Conservation (phyloP, 1,140 invertebrate species). For the Drosophila kikkawai region DNA sequence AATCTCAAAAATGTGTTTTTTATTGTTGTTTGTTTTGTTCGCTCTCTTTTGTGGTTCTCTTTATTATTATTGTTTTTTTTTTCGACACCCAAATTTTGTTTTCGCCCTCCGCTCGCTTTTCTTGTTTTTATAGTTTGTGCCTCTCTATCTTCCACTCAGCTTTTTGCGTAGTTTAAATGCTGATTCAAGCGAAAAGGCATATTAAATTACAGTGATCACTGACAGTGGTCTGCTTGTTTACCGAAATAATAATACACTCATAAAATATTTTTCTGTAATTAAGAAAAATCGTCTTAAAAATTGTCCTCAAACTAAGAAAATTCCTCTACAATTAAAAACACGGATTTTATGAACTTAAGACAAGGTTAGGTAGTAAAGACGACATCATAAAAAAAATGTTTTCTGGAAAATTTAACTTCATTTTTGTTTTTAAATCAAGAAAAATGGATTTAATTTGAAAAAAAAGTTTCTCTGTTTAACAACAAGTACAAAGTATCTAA, state of each 20-base stretch:
- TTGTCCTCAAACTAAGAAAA: too few relatives aligned
- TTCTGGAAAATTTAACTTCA: too few relatives aligned
- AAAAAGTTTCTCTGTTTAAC: too few relatives aligned
- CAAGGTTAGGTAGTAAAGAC: too few relatives aligned
- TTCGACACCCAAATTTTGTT: conserved; percentile 22
- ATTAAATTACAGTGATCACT: conserved; percentile 23
- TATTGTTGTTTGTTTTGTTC: conserved; percentile 46
- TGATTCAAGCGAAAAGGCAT: conserved; percentile 18
- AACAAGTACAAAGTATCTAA: too few relatives aligned
- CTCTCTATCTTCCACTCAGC: conserved; percentile 7
- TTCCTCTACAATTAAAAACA: too few relatives aligned
- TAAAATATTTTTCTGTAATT: too few relatives aligned
- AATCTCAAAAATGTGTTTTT: conserved; percentile 67
- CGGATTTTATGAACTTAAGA: too few relatives aligned
- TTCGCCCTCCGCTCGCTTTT: conserved; percentile 12
- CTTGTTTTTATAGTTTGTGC: conserved; percentile 56
- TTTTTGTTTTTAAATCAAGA: too few relatives aligned
- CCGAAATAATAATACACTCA: not conserved
- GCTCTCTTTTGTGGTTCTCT: conserved; percentile 23
- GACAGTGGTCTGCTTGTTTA: not conserved
- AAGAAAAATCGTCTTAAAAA: too few relatives aligned
- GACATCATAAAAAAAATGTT: too few relatives aligned
- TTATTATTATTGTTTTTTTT: conserved; percentile 5
- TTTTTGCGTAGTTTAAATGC: conserved; percentile 68
- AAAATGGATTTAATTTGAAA: too few relatives aligned